These are phyloP conservation scores for Notocelia uddmanniana DNA, from an alignment of 2,888 invertebrate species.

Conservation along the genomic window DNA sequence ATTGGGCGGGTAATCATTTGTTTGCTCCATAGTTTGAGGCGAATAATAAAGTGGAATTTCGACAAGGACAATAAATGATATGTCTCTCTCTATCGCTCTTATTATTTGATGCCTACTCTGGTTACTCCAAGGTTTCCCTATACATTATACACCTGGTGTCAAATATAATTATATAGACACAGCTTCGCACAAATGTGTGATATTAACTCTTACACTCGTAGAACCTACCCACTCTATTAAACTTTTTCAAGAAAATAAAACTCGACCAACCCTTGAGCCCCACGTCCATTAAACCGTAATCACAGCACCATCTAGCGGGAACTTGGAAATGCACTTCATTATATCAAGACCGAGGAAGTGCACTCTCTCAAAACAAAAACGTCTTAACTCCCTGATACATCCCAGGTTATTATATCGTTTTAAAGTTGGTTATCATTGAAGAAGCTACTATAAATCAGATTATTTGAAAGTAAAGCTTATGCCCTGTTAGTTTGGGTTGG, in stretches of 20 bases:
- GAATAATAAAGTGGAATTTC: too few relatives aligned
- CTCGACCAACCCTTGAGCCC: background rate
- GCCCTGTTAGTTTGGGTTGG: background rate
- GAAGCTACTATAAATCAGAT: background rate
- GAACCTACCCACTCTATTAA: background rate
- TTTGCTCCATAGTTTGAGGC: too few relatives aligned
- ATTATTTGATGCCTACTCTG: too few relatives aligned
- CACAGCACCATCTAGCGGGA: conserved; percentile 1
- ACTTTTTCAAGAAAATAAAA: background rate
- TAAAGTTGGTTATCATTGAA: background rate
- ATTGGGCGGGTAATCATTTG: too few relatives aligned
- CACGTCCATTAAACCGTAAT: conserved; percentile 22
- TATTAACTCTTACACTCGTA: too few relatives aligned
- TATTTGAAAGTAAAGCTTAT: background rate
- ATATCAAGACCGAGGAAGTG: background rate
- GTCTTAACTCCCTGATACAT: background rate
- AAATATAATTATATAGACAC: too few relatives aligned
- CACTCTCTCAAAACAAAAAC: background rate
- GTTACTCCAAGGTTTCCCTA: too few relatives aligned
- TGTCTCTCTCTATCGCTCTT: too few relatives aligned
- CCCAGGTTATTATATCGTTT: background rate
- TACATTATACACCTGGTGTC: too few relatives aligned
- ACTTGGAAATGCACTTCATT: conserved; percentile 20
- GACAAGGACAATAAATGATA: too few relatives aligned
- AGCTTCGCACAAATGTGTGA: too few relatives aligned